A percentile compares a stretch with the other conserved stretches of the same genome.
These are phyloP conservation scores for Eupithecia tripunctaria DNA, from an alignment of 2,888 invertebrate genomes.

Conservation along the genomic window DNA sequence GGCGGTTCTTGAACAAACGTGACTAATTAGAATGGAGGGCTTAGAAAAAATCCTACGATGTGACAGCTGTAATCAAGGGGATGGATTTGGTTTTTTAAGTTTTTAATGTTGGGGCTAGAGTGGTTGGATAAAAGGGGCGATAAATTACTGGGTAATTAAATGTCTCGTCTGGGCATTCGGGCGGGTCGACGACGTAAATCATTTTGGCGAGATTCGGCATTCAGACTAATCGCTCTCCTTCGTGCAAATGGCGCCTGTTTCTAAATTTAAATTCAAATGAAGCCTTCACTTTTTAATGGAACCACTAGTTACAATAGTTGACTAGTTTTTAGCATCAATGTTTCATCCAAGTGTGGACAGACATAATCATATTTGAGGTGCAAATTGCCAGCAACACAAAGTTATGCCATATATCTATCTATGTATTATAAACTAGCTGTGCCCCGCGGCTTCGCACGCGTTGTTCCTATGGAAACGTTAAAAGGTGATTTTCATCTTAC, in stretches of 20 bases:
- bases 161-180: conserved; percentile 63
- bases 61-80: conserved; percentile 84
- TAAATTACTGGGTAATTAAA: conserved; percentile 82
- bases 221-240: conserved; percentile 35
- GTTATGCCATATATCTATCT: too few relatives aligned
- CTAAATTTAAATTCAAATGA: conserved; percentile 28
- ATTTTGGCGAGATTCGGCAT: conserved; percentile 50
- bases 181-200: conserved; percentile 53
- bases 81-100: conserved; percentile 71
- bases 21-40: conserved; percentile 80
- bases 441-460: too few relatives aligned
- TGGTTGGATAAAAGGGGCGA: conserved; percentile 76
- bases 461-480: too few relatives aligned
- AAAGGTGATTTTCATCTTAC: too few relatives aligned
- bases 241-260: conserved; percentile 16
- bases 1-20: conserved; percentile 72
- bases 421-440: too few relatives aligned
- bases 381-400: too few relatives aligned
- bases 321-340: background rate
- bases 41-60: conserved; percentile 82
- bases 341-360: background rate
- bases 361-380: too few relatives aligned
- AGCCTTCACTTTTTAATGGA: background rate
- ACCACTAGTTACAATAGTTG: background rate
- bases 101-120: conserved; percentile 66